A percentile compares a stretch with the other conserved stretches of the same genome.
Evolutionary conservation across 1,140 invertebrate genomes (phyloP).

Genomic region (Lepeophtheirus salmonis): DNA sequence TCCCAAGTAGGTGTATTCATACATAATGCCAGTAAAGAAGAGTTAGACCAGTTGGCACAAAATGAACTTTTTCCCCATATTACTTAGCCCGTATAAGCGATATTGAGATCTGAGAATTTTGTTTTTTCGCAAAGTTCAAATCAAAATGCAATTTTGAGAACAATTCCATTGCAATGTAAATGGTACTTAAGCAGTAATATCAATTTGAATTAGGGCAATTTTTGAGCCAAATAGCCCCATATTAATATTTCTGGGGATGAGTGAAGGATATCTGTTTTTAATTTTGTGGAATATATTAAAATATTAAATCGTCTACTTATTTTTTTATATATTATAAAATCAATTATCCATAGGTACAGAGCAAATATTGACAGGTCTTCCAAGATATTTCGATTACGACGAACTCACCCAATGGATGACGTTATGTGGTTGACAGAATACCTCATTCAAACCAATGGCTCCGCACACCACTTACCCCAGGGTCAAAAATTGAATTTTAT

Average conservation of each 20-base stretch:
- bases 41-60: no score
- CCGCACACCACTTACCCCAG: background rate
- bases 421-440: background rate
- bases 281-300: background rate
- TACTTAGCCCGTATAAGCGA: no score
- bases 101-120: no score
- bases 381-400: background rate
- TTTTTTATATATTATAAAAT: background rate
- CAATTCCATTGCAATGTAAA: no score
- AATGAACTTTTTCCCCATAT: no score
- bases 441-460: background rate
- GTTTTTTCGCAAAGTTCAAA: no score
- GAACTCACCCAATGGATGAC: background rate
- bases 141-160: no score
- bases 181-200: no score
- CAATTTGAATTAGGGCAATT: no score
- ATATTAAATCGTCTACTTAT: background rate
- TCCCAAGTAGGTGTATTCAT: background rate
- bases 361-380: background rate
- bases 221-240: no score
- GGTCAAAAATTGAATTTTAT: background rate
- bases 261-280: no score
- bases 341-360: background rate
- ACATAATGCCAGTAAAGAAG: slow-evolving; percentile 1
- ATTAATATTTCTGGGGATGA: no score